Percentiles rank a stretch among this genome's conserved stretches.
These are phyloP conservation scores for Seira musarum DNA, from an alignment of 2,888 invertebrate species.

Conservation along the genomic window DNA sequence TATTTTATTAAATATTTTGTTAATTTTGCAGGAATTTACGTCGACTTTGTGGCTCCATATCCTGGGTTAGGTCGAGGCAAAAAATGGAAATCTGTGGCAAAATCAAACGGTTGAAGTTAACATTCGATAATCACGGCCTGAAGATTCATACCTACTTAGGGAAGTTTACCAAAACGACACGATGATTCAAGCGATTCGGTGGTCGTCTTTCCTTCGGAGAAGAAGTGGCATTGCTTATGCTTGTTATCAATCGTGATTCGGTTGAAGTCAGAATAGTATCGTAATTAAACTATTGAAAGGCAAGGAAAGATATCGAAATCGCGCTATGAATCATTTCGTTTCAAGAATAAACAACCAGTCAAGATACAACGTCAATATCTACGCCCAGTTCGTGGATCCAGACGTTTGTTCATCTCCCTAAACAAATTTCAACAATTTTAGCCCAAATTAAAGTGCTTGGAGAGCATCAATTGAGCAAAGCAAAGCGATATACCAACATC, in stretches of 20 bases:
- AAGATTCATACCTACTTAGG: conserved; percentile 39
- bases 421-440: conserved; percentile 1
- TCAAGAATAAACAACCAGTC: conserved; percentile 29
- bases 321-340: conserved; percentile 44
- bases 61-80: conserved; percentile 31
- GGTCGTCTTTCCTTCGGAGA: conserved; percentile 55
- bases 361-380: no score
- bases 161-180: conserved; percentile 47
- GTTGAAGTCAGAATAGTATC: conserved; percentile 40
- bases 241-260: conserved; percentile 36
- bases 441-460: conserved; percentile 24
- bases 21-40: conserved; percentile 47
- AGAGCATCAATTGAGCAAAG: conserved; percentile 22
- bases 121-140: conserved; percentile 34
- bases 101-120: conserved; percentile 48
- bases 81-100: conserved; percentile 57
- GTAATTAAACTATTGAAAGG: conserved; percentile 40
- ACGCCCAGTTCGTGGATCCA: no score
- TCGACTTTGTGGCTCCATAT: conserved; percentile 49
- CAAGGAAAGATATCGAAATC: conserved; percentile 49
- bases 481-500: conserved; percentile 18
- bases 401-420: conserved; percentile 44
- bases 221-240: conserved; percentile 47
- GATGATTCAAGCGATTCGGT: conserved; percentile 60
- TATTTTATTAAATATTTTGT: conserved; percentile 16